A percentile compares a stretch with the other conserved stretches of the same genome.
These are phyloP conservation scores for Oxyruncus cristatus DNA, from an alignment of 2,113 vertebrate species.

Conservation along the genomic window DNA sequence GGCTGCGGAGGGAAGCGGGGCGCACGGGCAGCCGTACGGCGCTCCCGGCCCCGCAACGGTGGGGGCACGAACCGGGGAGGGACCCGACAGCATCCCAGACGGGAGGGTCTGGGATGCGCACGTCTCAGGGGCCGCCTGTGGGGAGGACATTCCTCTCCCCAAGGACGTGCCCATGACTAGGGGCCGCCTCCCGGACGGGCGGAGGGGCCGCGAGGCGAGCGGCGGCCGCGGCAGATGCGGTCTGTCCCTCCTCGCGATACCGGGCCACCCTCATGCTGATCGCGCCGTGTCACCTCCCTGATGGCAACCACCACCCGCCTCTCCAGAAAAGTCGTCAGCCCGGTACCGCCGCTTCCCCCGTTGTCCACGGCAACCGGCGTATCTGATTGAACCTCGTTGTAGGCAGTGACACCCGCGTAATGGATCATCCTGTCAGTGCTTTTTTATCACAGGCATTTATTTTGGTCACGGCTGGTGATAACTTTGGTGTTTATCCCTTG, in stretches of 20 bases:
- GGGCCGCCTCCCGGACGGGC: neutral
- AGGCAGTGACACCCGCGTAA: constrained; percentile 66
- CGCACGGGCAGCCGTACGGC: neutral
- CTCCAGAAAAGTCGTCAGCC: constrained; percentile 56
- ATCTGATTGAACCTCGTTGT: constrained; percentile 67
- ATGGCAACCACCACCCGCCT: constrained; percentile 21
- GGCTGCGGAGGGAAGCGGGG: neutral
- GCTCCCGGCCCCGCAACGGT: neutral
- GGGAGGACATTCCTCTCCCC: neutral
- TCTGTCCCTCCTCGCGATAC: neutral
- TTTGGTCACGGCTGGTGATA: constrained; percentile 67
- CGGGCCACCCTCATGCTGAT: constrained; percentile 22
- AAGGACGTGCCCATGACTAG: neutral
- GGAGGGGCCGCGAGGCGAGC: neutral
- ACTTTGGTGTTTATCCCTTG: constrained; percentile 58
- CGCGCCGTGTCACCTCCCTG: constrained; percentile 30
- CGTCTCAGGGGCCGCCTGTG: no score
- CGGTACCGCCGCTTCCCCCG: constrained; percentile 52
- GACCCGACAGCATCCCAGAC: neutral
- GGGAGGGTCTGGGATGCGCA: no score
- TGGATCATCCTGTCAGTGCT: constrained; percentile 66
- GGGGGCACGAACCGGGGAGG: neutral
- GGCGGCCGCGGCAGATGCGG: neutral
- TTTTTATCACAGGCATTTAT: constrained; percentile 69
- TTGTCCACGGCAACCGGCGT: constrained; percentile 65